phyloP scores from a whole-genome alignment of 2,113 vertebrate genomes.

The Sinocyclocheilus rhinocerous region DNA sequence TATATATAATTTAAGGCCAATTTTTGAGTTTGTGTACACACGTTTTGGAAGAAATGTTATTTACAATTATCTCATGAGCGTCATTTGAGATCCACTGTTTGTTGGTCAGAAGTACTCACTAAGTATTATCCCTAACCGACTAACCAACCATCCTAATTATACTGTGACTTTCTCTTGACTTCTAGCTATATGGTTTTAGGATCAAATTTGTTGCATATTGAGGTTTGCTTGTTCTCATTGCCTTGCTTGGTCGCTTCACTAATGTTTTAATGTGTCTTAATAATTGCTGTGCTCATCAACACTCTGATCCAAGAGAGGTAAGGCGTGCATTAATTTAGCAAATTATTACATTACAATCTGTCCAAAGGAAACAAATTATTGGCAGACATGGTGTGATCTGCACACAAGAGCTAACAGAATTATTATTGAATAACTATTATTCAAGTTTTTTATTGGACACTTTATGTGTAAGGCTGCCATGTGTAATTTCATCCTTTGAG shows the following conservation, averaged over 20 bases:
- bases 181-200: not conserved
- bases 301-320: conserved; percentile 45
- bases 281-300: conserved; percentile 62
- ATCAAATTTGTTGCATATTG: not conserved
- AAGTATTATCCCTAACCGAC: not conserved
- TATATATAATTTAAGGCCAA: too few relatives aligned
- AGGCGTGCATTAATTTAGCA: conserved; percentile 53
- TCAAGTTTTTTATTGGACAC: not conserved
- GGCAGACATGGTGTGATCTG: not conserved
- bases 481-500: conserved; percentile 21
- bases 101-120: not conserved
- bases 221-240: not conserved
- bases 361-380: conserved; percentile 49
- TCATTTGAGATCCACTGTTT: not conserved
- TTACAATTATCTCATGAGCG: too few relatives aligned
- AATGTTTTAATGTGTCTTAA: conserved; percentile 52
- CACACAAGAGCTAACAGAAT: not conserved
- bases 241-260: not conserved
- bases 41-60: too few relatives aligned
- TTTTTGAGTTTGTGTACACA: not conserved
- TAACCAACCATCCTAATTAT: not conserved
- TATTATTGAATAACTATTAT: conserved; percentile 16
- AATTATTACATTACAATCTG: conserved; percentile 52
- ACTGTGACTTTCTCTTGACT: not conserved
- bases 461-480: not conserved